Base-by-base conservation (phyloP, 1,140 invertebrate species). In the Cydia splendana region DNA sequence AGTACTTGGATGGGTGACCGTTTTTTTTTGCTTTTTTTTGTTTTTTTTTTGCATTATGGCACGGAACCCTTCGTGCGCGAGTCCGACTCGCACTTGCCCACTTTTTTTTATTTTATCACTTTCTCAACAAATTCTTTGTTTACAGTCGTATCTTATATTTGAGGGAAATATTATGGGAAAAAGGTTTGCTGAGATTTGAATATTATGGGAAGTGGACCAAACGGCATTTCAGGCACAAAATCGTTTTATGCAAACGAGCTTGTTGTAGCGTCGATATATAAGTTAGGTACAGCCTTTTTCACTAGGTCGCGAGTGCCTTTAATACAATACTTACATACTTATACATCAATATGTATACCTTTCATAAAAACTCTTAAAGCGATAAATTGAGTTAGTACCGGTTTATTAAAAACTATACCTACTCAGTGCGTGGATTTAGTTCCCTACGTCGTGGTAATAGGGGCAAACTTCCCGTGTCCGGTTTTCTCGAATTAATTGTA, bases 171-270 rank as follows among this genome's bases (percentile, higher is more conserved):
- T 6, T 62, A 62, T 12, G 18, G 57, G 20, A 24, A 62, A 62
- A 62, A 20, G 57, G 18, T 62, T n/a, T 62, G 9, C 18, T 7
- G 20, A 62, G 57, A 62, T 62, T 62, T 62, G 20, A 62, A 62
- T 62, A 62, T 62, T 62, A 62, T 62, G 57, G 57, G 20, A 62
- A 24, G 24, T 24, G 57, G 20, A 10, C 18, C 18, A 62, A 62
- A 62, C 18, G 3, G 57, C n/a, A 62, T 62, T 24, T 12, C 18
- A 24, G 57, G 4, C 7, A 12, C 57, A 12, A 57, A 57, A 57
- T 57, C 51, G 5, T 57, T 57, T 57, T 57, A 57, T 57, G 53
- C 53, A 57, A 57, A 57, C 57, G 57, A 62, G 5, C 53, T 20
- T 24, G 53, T 13, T 45, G 42, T 45, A 45, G 42, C 42, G 12